phyloP scores from a whole-genome alignment of 2,888 invertebrate genomes.

The Prostheceraeus crozeri region DNA sequence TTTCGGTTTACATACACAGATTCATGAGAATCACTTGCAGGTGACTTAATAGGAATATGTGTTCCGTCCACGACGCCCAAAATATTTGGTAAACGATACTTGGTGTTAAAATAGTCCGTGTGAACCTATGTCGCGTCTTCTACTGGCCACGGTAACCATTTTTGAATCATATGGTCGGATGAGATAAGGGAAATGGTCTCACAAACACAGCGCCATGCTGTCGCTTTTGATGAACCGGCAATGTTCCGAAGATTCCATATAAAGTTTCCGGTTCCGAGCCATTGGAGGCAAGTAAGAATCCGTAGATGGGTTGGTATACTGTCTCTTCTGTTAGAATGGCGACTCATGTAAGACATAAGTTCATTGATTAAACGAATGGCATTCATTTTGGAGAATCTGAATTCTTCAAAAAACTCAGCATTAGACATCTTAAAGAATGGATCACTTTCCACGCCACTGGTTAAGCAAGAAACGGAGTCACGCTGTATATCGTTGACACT shows the following conservation, averaged over 20 bases:
- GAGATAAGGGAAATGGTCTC: background rate
- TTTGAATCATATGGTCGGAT: background rate
- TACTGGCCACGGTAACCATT: constrained; percentile 3
- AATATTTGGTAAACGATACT: constrained; percentile 41
- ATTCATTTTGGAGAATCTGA: no score
- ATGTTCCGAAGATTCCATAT: background rate
- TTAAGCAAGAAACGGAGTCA: no score
- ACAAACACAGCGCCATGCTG: background rate
- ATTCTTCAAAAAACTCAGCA: no score
- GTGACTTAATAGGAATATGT: constrained; percentile 41
- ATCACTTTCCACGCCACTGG: no score
- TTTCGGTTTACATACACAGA: constrained; percentile 41
- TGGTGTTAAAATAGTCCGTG: background rate
- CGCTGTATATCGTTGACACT: no score
- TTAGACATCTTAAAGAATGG: no score
- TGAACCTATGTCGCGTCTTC: background rate
- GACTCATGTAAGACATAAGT: no score
- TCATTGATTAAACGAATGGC: no score
- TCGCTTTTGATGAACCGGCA: background rate
- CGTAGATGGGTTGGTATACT: no score
- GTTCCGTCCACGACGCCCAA: constrained; percentile 44
- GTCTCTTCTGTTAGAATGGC: no score
- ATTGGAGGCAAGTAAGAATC: background rate
- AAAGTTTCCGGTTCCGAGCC: constrained; percentile 5
- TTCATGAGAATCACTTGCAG: constrained; percentile 37